Evolutionary conservation across 2,888 invertebrate genomes (phyloP).

Genomic region (Agrilus biguttatus): DNA sequence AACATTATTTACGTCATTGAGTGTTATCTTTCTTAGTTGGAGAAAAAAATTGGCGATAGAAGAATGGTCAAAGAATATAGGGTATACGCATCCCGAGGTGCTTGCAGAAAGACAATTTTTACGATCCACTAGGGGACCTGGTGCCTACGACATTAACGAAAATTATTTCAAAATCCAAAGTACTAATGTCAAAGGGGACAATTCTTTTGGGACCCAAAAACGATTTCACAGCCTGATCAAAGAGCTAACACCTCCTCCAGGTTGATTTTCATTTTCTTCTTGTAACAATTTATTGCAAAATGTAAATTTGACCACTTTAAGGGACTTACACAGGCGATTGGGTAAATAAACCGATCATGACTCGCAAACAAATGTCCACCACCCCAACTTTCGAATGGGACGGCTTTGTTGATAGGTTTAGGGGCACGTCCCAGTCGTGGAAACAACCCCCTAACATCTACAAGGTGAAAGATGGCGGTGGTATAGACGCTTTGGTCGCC

Average conservation of each 20-base stretch:
- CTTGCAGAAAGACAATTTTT: slow-evolving; percentile 11
- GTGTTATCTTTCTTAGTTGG: slow-evolving; percentile 13
- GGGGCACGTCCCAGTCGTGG: slow-evolving; percentile 14
- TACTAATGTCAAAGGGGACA: slow-evolving; percentile 10
- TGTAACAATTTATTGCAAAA: not conserved
- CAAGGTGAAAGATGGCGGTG: slow-evolving; percentile 12
- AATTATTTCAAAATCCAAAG: slow-evolving; percentile 8
- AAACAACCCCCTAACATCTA: slow-evolving; percentile 22
- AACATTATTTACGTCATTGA: no score
- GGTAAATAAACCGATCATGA: not conserved
- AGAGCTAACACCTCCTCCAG: slow-evolving; percentile 13
- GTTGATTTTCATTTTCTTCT: slow-evolving; percentile 6
- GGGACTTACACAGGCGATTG: slow-evolving; percentile 8
- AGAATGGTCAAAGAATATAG: slow-evolving; percentile 17
- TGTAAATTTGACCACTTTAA: not conserved
- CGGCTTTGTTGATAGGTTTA: slow-evolving; percentile 21
- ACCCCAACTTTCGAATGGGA: slow-evolving; percentile 23
- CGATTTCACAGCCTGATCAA: slow-evolving; percentile 10
- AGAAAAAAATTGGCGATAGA: slow-evolving; percentile 13
- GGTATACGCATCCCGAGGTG: slow-evolving; percentile 15
- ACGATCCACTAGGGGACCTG: slow-evolving; percentile 14
- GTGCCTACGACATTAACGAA: slow-evolving; percentile 15
- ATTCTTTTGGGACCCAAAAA: slow-evolving; percentile 14
- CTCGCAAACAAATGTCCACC: slow-evolving; percentile 13
- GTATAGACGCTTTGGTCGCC: slow-evolving; percentile 11